Conservation (phyloP, 35 echinoderm and acorn worm species). For the Ptychodera flava region DNA sequence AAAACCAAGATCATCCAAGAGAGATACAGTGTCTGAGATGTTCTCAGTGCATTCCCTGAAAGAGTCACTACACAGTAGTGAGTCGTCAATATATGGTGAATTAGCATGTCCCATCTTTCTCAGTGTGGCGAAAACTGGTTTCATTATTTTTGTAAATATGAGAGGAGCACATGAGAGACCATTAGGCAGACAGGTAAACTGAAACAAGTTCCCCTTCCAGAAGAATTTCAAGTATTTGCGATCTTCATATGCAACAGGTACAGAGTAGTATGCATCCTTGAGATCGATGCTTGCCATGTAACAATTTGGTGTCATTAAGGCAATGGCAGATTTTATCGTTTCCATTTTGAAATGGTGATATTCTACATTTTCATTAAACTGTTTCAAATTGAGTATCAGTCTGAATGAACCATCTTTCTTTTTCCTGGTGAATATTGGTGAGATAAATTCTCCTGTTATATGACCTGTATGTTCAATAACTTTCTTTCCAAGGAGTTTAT, state of each 20-base stretch:
- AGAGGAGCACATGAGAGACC: slow-evolving; percentile 24
- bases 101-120: background rate
- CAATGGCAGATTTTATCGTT: background rate
- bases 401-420: slow-evolving; percentile 38
- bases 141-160: slow-evolving; percentile 47
- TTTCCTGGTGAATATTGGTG: slow-evolving; percentile 44
- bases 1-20: slow-evolving; percentile 5
- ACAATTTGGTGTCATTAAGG: slow-evolving; percentile 19
- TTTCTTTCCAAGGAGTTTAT: slow-evolving; percentile 7
- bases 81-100: slow-evolving; percentile 9
- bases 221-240: slow-evolving; percentile 26
- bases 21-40: background rate
- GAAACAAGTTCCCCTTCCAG: slow-evolving; percentile 16
- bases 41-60: background rate
- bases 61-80: background rate
- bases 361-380: slow-evolving; percentile 23
- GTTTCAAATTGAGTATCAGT: slow-evolving; percentile 36
- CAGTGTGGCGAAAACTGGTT: slow-evolving; percentile 12
- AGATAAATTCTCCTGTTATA: slow-evolving; percentile 12
- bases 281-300: slow-evolving; percentile 42
- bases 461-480: slow-evolving; percentile 17
- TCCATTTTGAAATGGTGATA: slow-evolving; percentile 52
- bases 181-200: slow-evolving; percentile 55
- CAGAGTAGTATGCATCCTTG: slow-evolving; percentile 47
- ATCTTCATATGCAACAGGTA: background rate